Percentiles rank a stretch among this genome's conserved stretches.
Evolutionary conservation across 2,113 vertebrate species (phyloP).

Genomic region (Pachyramphus minor): DNA sequence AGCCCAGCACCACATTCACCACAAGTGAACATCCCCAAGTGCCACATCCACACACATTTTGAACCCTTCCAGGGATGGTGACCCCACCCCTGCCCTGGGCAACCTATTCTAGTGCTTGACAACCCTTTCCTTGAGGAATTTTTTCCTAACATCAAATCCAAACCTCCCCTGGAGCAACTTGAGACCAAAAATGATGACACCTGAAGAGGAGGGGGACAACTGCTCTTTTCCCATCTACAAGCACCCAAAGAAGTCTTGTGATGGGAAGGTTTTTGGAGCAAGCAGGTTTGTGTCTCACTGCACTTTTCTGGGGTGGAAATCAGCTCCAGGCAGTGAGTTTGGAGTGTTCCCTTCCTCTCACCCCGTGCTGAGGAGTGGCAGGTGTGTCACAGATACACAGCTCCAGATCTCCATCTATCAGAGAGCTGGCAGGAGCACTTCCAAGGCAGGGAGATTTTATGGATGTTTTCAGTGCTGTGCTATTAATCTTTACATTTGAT

Average conservation of each 20-base stretch:
- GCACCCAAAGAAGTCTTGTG: rapidly evolving
- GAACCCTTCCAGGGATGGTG: not conserved
- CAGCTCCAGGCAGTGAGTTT: not conserved
- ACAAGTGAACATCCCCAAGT: not conserved
- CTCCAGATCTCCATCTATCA: rapidly evolving
- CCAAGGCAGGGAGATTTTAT: not conserved
- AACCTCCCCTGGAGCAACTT: not conserved
- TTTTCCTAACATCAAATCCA: rapidly evolving
- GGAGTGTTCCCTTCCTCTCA: not conserved
- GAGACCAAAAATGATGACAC: rapidly evolving
- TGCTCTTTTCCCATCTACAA: rapidly evolving
- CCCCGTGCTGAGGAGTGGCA: not conserved
- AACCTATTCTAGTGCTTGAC: not conserved
- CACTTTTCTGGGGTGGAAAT: not conserved
- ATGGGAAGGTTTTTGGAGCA: not conserved
- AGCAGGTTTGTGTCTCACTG: rapidly evolving
- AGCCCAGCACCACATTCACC: not conserved
- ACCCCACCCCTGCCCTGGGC: not conserved
- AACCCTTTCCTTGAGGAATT: too few species aligned
- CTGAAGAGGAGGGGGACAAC: rapidly evolving
- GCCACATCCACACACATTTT: not conserved
- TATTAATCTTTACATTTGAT: not conserved
- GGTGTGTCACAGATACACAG: rapidly evolving
- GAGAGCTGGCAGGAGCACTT: not conserved
- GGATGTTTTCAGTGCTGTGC: not conserved